Evolutionary conservation across 2,113 vertebrate species (phyloP).

Genomic region (Pampusana beccarii): DNA sequence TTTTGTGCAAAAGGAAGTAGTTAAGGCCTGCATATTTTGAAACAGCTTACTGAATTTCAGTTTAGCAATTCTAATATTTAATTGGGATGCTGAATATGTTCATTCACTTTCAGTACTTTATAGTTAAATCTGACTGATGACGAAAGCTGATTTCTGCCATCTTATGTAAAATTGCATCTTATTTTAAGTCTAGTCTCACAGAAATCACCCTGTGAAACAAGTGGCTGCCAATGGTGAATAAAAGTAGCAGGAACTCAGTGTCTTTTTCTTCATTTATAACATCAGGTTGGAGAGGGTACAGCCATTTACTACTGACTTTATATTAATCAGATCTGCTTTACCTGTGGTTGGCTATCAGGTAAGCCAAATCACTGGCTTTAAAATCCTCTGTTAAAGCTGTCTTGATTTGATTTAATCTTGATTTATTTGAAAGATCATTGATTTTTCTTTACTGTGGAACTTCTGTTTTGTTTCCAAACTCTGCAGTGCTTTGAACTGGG

Average conservation of each 20-base stretch:
- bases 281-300: not conserved
- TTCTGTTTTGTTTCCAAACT: slow-evolving; percentile 70
- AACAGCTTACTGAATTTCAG: not conserved
- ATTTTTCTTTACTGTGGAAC: slow-evolving; percentile 61
- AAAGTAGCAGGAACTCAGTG: not conserved
- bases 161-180: not conserved
- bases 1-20: not conserved
- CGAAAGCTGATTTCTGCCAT: not conserved
- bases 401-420: slow-evolving; percentile 73
- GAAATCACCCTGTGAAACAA: not conserved
- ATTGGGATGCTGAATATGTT: not conserved
- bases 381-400: slow-evolving; percentile 51
- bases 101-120: not conserved
- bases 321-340: not conserved
- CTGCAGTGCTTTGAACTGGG: slow-evolving; percentile 39
- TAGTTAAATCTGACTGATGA: not conserved
- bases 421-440: slow-evolving; percentile 72
- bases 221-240: not conserved
- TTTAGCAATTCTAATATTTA: not conserved
- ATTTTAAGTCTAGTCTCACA: not conserved
- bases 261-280: not conserved
- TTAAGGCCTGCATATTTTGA: not conserved
- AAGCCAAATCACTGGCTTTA: slow-evolving; percentile 29
- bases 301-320: not conserved
- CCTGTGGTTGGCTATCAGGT: not conserved